phyloP scores from a whole-genome alignment of 2,113 vertebrate genomes.

The Pelobates fuscus region DNA sequence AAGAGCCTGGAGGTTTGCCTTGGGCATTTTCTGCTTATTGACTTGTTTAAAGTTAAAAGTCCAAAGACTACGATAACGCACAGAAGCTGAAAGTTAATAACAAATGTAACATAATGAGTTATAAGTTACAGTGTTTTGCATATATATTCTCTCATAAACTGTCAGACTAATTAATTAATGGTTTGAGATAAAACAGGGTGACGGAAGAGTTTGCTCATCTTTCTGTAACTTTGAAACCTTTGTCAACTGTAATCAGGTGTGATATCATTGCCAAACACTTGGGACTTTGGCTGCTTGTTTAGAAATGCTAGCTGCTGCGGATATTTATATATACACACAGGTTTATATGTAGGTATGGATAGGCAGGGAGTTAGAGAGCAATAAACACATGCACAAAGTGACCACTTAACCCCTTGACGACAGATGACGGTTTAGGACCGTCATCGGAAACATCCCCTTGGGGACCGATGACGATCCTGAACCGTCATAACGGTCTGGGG shows the following conservation, averaged over 20 bases:
- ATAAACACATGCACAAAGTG: too few species aligned
- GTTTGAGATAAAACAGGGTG: not conserved
- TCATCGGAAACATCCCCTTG: too few species aligned
- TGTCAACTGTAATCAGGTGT: not conserved
- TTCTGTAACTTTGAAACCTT: not conserved
- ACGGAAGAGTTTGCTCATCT: too few species aligned
- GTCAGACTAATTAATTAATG: not conserved
- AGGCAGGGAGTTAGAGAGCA: too few species aligned
- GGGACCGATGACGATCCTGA: too few species aligned
- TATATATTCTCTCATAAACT: not conserved
- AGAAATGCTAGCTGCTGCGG: too few species aligned
- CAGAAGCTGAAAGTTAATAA: slow-evolving; percentile 21
- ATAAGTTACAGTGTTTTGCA: slow-evolving; percentile 12
- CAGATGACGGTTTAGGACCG: too few species aligned
- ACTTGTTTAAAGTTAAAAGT: slow-evolving; percentile 35
- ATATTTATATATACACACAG: too few species aligned
- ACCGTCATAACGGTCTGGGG: too few species aligned
- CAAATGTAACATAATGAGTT: slow-evolving; percentile 24
- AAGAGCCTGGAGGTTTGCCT: slow-evolving; percentile 31
- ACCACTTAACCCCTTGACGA: too few species aligned
- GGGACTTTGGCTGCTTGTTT: too few species aligned
- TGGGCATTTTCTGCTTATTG: slow-evolving; percentile 30
- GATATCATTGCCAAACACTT: not conserved
- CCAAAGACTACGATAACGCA: slow-evolving; percentile 20
- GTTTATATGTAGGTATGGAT: too few species aligned